Evolutionary conservation across 2,113 vertebrate species (phyloP), one percentile per base, ranked within the genome.

Genomic region (Oostethus manadensis): DNA sequence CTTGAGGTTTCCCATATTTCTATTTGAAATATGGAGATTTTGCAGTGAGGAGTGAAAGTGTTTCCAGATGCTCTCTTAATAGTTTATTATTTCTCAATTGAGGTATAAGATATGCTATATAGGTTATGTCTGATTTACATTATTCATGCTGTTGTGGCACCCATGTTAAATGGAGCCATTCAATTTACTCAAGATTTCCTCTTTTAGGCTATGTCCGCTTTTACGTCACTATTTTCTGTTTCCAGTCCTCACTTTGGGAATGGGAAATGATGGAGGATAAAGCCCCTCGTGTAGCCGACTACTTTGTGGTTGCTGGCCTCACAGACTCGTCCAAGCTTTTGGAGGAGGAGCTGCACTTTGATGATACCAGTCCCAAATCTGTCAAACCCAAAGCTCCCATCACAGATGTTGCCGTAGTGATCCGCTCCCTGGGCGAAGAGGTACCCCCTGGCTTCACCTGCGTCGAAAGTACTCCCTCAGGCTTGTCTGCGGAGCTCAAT

Each of bases 231-330:
- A 58, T 48, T 70, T 53, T 68, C 16, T 45, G 6, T 43, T 58
- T 68, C 22, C 72, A 92, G 91, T 77, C 35, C 42, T 76, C 51
- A 78, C 13, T 75, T 87, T 81, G 91, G 92, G 90, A 86, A 94
- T 95, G 92, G 92, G 92, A 92, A 84, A 99, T 96, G 93, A 93
- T 94, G 92, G 97, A 99, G 90, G 96, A 99, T 90, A 98, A 96
- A 89, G 93, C 94, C 45, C 93, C 93, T 73, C 97, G 94, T 84
- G 96, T 99, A 78, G 97, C 96, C 29, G 97, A 99, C 90, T 99
- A 99, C 89, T 99, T 99, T 71, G 97, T 99, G 79, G 93, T 99
- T 73, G 96, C 96, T 1, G 97, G 97, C 74, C 89, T 99, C 62
- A 97, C 96, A 0, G 92, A 95, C 70, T 89, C 87, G 33, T 93